Conservation (phyloP, 2,888 invertebrate species). For the Caenorhabditis drosophilae region DNA sequence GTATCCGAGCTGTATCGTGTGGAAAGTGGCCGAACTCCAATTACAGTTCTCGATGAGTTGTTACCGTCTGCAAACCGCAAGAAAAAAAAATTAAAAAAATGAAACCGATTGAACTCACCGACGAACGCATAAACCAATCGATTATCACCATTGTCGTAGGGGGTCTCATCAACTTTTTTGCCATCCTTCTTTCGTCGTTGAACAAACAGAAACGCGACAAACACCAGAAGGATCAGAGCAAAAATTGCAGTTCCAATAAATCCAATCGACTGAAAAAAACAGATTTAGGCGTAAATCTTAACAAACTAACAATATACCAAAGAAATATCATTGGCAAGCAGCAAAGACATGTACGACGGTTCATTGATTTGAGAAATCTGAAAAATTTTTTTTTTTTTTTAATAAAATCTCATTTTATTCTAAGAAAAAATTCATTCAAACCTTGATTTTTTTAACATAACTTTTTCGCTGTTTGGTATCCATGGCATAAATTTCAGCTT, state of each 20-base stretch:
- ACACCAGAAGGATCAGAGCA: slow-evolving; percentile 1
- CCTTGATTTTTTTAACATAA: slow-evolving; percentile 30
- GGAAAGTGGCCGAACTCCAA: too few species aligned
- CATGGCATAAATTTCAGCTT: slow-evolving; percentile 40
- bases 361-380: slow-evolving; percentile 18
- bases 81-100: too few species aligned
- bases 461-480: slow-evolving; percentile 44
- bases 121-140: slow-evolving; percentile 33
- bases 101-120: too few species aligned
- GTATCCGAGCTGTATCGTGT: too few species aligned
- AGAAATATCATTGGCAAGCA: slow-evolving; percentile 20
- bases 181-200: slow-evolving; percentile 10
- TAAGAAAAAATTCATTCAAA: background rate
- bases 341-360: slow-evolving; percentile 23
- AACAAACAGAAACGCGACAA: slow-evolving; percentile 2
- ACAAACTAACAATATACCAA: background rate
- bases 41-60: too few species aligned
- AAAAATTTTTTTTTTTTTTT: background rate
- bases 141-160: slow-evolving; percentile 19
- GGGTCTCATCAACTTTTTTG: slow-evolving; percentile 18
- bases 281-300: background rate
- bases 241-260: slow-evolving; percentile 12
- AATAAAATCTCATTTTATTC: background rate
- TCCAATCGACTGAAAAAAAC: slow-evolving; percentile 10
- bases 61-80: too few species aligned